A percentile compares a stretch with the other conserved stretches of the same genome.
These are phyloP conservation scores for Cataglyphis cursor DNA, from an alignment of 2,888 invertebrate species.

Conservation along the genomic window DNA sequence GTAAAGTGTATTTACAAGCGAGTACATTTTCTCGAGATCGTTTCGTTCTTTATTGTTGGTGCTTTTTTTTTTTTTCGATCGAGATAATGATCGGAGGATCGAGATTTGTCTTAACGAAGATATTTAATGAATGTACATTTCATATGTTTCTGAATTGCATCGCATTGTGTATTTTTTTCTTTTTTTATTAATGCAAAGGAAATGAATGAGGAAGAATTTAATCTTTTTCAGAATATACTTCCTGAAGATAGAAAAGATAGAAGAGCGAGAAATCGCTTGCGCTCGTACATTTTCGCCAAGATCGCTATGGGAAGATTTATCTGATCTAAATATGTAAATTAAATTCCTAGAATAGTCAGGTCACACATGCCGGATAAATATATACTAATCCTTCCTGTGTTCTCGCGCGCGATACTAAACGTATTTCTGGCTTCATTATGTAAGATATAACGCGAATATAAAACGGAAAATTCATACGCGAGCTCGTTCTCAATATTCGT, in stretches of 20 bases:
- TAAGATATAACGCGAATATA: neutral
- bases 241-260: neutral
- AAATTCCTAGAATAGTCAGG: conserved; percentile 28
- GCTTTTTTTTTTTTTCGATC: conserved; percentile 9
- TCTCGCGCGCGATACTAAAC: neutral
- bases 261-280: neutral
- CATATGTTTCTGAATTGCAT: neutral
- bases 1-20: conserved; percentile 32
- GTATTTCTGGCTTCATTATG: conserved; percentile 8
- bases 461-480: neutral
- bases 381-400: neutral
- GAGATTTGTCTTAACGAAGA: conserved; percentile 23
- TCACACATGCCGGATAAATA: conserved; percentile 8
- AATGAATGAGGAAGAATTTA: neutral
- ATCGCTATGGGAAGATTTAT: conserved; percentile 6
- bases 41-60: conserved; percentile 36
- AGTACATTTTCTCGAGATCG: conserved; percentile 29
- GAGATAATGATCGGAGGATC: conserved; percentile 22
- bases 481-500: conserved; percentile 23
- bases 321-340: conserved; percentile 37
- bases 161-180: neutral
- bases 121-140: conserved; percentile 27
- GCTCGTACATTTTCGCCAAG: neutral
- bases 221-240: neutral
- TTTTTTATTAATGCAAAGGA: neutral